phyloP scores from a whole-genome alignment of 2,797 vertebrate genomes.

The Sciurus vulgaris region DNA sequence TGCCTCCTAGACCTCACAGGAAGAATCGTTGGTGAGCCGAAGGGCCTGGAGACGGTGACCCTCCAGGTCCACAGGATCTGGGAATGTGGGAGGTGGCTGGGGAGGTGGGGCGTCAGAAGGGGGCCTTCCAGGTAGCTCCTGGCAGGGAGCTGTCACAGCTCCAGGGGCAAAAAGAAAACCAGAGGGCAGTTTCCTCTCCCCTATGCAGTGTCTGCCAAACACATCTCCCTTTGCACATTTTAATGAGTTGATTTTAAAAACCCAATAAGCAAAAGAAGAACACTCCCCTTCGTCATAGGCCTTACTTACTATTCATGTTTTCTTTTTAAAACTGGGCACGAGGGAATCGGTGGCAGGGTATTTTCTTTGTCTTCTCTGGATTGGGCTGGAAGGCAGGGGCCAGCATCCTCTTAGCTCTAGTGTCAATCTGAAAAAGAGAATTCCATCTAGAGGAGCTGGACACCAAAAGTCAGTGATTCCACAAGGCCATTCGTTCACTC shows the following conservation, averaged over 20 bases:
- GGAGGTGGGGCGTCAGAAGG: no score
- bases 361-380: not conserved
- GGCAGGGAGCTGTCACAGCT: not conserved
- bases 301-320: not conserved
- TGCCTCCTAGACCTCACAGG: rapidly evolving
- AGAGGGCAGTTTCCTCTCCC: not conserved
- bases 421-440: not conserved
- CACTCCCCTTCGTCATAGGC: not conserved
- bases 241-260: not conserved
- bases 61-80: not conserved
- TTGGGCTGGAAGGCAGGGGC: not conserved
- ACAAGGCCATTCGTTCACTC: not conserved
- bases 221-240: not conserved
- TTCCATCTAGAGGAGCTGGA: not conserved
- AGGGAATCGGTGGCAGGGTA: not conserved
- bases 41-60: not conserved
- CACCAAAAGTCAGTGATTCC: not conserved
- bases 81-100: not conserved
- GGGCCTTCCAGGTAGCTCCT: not conserved
- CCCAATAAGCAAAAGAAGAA: not conserved
- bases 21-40: not conserved
- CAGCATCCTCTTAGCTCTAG: not conserved
- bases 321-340: not conserved
- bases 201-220: not conserved
- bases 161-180: not conserved